phyloP scores from a whole-genome alignment of 2,888 invertebrate species.

The Drosophila merina region DNA sequence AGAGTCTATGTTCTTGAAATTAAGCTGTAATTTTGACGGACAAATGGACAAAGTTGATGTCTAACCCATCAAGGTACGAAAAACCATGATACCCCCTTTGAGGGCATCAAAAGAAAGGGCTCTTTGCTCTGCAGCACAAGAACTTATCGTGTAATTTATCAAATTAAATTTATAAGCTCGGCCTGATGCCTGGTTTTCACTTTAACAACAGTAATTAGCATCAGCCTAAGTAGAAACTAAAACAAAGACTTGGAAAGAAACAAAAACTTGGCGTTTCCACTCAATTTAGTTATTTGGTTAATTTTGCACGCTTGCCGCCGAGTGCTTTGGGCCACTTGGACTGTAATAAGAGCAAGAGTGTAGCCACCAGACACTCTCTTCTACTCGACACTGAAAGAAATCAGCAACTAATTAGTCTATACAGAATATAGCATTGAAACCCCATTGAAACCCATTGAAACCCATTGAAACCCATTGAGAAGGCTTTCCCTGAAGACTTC shows the following conservation, averaged over 20 bases:
- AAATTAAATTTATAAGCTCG: slow-evolving; percentile 1
- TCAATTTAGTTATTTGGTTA: slow-evolving; percentile 63
- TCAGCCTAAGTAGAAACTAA: slow-evolving; percentile 15
- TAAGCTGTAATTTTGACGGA: no score
- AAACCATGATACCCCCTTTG: not conserved
- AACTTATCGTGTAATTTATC: slow-evolving; percentile 11
- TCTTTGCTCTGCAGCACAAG: not conserved
- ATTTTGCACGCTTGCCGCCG: slow-evolving; percentile 45
- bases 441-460: no score
- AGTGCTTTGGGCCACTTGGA: slow-evolving; percentile 24
- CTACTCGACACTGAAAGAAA: slow-evolving; percentile 4
- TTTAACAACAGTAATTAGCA: slow-evolving; percentile 58
- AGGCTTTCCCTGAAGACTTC: no score
- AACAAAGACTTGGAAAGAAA: not conserved
- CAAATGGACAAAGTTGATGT: no score
- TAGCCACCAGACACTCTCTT: slow-evolving; percentile 22
- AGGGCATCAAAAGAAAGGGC: not conserved
- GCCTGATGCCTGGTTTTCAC: slow-evolving; percentile 26
- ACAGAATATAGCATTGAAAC: not conserved
- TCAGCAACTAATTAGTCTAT: not conserved
- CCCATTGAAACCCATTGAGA: no score
- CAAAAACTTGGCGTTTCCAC: slow-evolving; percentile 49
- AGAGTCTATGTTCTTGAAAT: no score
- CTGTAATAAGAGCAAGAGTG: slow-evolving; percentile 55
- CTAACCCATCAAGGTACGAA: no score